A percentile compares a stretch with the other conserved stretches of the same genome.
Conservation (phyloP, 2,888 invertebrate genomes). For the Amaurobius ferox region DNA sequence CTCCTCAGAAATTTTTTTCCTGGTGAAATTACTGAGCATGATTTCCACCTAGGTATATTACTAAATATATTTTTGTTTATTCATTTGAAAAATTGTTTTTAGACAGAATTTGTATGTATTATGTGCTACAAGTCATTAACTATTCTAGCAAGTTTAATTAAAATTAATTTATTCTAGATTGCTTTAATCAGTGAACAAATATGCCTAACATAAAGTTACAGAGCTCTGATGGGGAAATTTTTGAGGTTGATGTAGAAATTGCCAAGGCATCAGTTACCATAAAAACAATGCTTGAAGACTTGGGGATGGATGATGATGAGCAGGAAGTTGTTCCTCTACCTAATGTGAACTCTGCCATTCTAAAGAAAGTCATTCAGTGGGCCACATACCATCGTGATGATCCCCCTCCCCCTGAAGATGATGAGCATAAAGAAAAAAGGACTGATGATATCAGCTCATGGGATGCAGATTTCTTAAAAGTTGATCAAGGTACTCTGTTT, state of each 20-base stretch:
- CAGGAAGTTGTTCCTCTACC: slow-evolving; percentile 97
- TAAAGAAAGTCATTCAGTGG: slow-evolving; percentile 87
- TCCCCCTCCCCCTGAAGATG: slow-evolving; percentile 96
- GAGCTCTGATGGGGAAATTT: slow-evolving; percentile 79
- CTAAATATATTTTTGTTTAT: too few relatives aligned
- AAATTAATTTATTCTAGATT: too few relatives aligned
- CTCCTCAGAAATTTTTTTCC: too few relatives aligned
- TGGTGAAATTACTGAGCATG: too few relatives aligned
- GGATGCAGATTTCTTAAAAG: slow-evolving; percentile 97
- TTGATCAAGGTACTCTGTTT: slow-evolving; percentile 97
- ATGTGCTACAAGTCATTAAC: too few relatives aligned
- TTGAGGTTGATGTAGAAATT: slow-evolving; percentile 79
- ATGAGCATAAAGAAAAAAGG: slow-evolving; percentile 97
- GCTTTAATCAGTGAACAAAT: too few relatives aligned
- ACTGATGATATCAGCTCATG: slow-evolving; percentile 99
- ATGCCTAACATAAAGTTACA: slow-evolving; percentile 79
- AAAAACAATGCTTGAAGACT: slow-evolving; percentile 80
- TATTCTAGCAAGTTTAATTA: too few relatives aligned
- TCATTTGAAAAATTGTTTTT: too few relatives aligned
- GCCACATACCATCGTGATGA: slow-evolving; percentile 95
- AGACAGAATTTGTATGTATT: too few relatives aligned
- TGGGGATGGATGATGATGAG: slow-evolving; percentile 81
- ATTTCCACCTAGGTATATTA: too few relatives aligned
- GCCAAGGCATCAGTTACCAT: slow-evolving; percentile 80
- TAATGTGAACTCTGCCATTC: slow-evolving; percentile 97